phyloP scores from a whole-genome alignment of 2,888 invertebrate species.

The Euplexia lucipara region DNA sequence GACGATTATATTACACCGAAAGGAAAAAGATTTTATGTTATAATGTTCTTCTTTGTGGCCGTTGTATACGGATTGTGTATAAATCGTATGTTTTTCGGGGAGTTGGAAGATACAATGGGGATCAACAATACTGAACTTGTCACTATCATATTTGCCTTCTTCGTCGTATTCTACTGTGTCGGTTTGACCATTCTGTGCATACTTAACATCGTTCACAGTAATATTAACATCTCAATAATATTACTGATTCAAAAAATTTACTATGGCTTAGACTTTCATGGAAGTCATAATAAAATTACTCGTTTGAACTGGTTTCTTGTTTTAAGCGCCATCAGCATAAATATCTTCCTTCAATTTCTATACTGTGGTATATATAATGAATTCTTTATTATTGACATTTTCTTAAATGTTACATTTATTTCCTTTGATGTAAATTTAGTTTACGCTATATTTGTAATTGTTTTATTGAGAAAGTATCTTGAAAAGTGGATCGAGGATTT shows the following conservation, averaged over 20 bases:
- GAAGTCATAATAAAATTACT: neutral
- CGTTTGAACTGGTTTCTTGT: constrained; percentile 39
- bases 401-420: constrained; percentile 16
- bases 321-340: constrained; percentile 9
- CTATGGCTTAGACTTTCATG: constrained; percentile 12
- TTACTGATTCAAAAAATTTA: constrained; percentile 37
- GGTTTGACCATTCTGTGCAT: constrained; percentile 32
- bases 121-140: neutral
- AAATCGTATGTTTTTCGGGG: constrained; percentile 17
- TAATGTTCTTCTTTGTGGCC: constrained; percentile 1
- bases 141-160: constrained; percentile 5
- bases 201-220: constrained; percentile 29
- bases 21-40: neutral
- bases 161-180: neutral
- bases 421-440: constrained; percentile 37
- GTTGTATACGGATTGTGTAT: neutral
- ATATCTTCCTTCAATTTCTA: neutral
- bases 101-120: constrained; percentile 2
- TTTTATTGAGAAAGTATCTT: constrained; percentile 35
- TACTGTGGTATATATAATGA: constrained; percentile 4
- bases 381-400: constrained; percentile 8
- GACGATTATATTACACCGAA: constrained; percentile 48
- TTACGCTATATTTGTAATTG: constrained; percentile 35
- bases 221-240: constrained; percentile 26
- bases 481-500: constrained; percentile 28